These are phyloP conservation scores for Nerophis lumbriciformis DNA, from an alignment of 2,113 vertebrate species.

Conservation along the genomic window DNA sequence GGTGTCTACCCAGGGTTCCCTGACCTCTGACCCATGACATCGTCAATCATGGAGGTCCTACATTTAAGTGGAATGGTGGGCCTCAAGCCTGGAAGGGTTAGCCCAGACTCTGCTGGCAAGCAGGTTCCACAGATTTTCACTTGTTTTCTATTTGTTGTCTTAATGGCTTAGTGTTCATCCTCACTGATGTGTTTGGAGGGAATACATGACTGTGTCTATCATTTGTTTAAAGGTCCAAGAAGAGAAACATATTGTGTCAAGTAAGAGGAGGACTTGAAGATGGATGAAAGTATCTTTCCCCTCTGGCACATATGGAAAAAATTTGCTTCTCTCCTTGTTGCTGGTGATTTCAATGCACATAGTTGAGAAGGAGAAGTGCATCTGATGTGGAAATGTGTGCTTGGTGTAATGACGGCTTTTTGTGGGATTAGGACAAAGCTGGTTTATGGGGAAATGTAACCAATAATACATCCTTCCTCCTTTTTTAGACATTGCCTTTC, in stretches of 20 bases:
- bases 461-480: not conserved
- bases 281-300: conserved; percentile 45
- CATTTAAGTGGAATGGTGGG: conserved; percentile 74
- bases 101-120: conserved; percentile 56
- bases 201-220: conserved; percentile 66
- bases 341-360: conserved; percentile 17
- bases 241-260: conserved; percentile 59
- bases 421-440: not conserved
- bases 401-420: not conserved
- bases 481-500: not conserved
- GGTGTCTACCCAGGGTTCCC: conserved; percentile 85
- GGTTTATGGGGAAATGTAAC: conserved; percentile 13
- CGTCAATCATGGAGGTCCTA: conserved; percentile 88
- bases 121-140: conserved; percentile 65
- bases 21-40: conserved; percentile 85
- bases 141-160: conserved; percentile 76
- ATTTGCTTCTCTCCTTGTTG: conserved; percentile 49
- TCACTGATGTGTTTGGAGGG: conserved; percentile 66
- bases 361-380: not conserved
- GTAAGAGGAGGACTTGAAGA: conserved; percentile 61
- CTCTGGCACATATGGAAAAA: conserved; percentile 69
- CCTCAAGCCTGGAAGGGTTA: conserved; percentile 70
- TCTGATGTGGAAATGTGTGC: not conserved
- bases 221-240: conserved; percentile 66
- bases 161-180: conserved; percentile 59